Conservation (phyloP, 2,797 vertebrate species). For the Coranthus polyacanthus region DNA sequence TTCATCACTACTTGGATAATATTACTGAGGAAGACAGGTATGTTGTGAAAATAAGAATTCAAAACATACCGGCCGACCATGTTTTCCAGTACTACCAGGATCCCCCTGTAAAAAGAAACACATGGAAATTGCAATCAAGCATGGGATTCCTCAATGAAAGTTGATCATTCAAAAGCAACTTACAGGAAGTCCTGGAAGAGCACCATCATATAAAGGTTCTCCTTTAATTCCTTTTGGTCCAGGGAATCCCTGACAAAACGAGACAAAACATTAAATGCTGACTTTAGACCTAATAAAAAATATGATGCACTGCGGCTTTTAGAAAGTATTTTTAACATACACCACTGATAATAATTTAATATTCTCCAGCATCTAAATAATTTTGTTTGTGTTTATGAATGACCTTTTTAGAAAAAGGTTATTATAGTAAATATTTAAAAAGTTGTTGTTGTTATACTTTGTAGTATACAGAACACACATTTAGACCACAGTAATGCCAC, state of each 20-base stretch:
- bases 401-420: too few relatives aligned
- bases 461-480: too few relatives aligned
- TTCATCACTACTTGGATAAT: not conserved
- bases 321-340: too few relatives aligned
- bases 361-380: too few relatives aligned
- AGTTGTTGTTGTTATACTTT: too few relatives aligned
- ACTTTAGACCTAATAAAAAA: not conserved
- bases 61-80: conserved; percentile 66
- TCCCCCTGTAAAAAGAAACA: conserved; percentile 64
- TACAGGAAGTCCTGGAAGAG: conserved; percentile 64
- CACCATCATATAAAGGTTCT: conserved; percentile 26
- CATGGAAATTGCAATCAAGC: not conserved
- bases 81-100: conserved; percentile 56
- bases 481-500: too few relatives aligned
- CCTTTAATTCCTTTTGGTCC: conserved; percentile 79
- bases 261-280: conserved; percentile 11
- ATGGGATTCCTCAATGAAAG: not conserved
- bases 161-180: conserved; percentile 24
- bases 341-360: too few relatives aligned
- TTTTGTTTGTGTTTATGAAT: too few relatives aligned
- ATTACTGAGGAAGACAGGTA: not conserved
- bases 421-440: too few relatives aligned
- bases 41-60: conserved; percentile 1
- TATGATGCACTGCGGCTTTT: not conserved
- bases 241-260: conserved; percentile 69